Percentiles rank a stretch among this genome's conserved stretches.
phyloP scores from a whole-genome alignment of 2,888 invertebrate genomes.

The Tethea ocularis region DNA sequence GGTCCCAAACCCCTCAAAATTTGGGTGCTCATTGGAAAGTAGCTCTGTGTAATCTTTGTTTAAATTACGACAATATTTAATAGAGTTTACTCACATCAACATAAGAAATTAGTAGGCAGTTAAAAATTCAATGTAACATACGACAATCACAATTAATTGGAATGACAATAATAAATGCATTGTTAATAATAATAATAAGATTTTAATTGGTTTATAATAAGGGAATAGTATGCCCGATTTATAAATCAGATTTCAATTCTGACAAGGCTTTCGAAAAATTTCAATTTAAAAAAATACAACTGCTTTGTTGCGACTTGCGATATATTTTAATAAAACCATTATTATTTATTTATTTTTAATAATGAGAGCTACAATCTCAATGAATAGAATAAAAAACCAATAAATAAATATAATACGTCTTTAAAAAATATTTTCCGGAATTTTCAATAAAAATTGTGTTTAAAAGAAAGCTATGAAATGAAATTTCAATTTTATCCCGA shows the following conservation, averaged over 20 bases:
- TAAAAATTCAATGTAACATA: not conserved
- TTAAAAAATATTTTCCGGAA: not conserved
- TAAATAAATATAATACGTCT: not conserved
- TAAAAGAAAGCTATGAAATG: not conserved
- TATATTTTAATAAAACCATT: too few species aligned
- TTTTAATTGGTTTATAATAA: not conserved
- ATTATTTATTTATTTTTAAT: too few species aligned
- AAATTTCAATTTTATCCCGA: not conserved
- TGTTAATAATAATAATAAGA: not conserved
- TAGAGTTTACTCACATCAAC: too few species aligned
- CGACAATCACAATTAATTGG: not conserved
- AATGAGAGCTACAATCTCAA: too few species aligned
- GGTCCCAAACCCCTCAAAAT: too few species aligned
- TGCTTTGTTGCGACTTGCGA: too few species aligned
- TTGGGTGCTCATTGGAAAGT: too few species aligned
- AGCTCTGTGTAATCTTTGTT: too few species aligned
- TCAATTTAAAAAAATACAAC: too few species aligned
- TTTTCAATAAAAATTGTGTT: not conserved
- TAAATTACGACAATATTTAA: too few species aligned
- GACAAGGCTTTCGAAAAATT: too few species aligned
- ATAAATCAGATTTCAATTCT: not conserved
- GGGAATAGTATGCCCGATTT: not conserved
- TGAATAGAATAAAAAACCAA: too few species aligned
- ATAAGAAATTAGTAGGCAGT: not conserved
- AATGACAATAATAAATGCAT: conserved; percentile 3